These are phyloP conservation scores for Carcina quercana DNA, from an alignment of 2,888 invertebrate genomes.

Conservation along the genomic window DNA sequence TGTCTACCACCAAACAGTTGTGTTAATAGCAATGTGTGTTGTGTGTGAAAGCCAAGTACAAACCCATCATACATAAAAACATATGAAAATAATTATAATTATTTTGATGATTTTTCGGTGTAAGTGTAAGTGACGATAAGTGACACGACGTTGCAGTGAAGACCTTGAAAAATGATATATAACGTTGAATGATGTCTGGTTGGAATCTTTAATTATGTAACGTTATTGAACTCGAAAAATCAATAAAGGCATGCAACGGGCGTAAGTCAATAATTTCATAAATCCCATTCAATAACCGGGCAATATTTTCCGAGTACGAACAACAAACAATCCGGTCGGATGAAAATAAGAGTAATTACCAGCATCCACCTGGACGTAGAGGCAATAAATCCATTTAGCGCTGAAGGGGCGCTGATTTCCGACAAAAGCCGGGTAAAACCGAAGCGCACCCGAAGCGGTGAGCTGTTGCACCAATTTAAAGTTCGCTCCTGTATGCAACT, in stretches of 20 bases:
- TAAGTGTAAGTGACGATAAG: no score
- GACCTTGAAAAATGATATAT: no score
- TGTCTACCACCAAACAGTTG: no score
- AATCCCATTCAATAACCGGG: constrained; percentile 5
- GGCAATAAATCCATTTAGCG: constrained; percentile 64
- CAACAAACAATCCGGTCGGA: constrained; percentile 49
- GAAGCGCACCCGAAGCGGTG: constrained; percentile 39
- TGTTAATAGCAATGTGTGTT: no score
- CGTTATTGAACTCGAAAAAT: no score
- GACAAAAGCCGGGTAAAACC: constrained; percentile 54
- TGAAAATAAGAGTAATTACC: constrained; percentile 59
- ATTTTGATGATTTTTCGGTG: no score
- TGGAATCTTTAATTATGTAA: no score
- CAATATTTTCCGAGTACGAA: constrained; percentile 39
- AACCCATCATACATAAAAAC: no score
- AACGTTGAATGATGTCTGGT: no score
- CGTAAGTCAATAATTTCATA: constrained; percentile 7
- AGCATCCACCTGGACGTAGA: constrained; percentile 41
- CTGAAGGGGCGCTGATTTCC: constrained; percentile 59
- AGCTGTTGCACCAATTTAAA: constrained; percentile 54
- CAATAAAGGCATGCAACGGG: neutral
- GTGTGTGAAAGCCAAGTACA: no score
- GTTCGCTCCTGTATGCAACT: constrained; percentile 48
- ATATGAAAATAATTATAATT: no score
- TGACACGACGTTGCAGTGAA: no score